Evolutionary conservation across 2,888 invertebrate species (phyloP).

Genomic region (Prenolepis imparis): DNA sequence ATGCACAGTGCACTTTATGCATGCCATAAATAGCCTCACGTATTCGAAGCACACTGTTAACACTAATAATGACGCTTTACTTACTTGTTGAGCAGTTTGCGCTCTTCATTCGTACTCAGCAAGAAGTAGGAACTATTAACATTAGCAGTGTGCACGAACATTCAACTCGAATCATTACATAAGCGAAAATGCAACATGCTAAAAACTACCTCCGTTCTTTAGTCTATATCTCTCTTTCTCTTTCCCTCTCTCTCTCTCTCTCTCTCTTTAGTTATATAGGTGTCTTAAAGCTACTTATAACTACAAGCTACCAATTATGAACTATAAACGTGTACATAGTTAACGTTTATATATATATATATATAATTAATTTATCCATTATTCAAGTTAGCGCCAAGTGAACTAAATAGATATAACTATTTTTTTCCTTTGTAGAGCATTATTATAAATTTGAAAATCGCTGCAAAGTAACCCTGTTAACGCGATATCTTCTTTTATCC

Average conservation of each 20-base stretch:
- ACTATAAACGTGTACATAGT: not conserved
- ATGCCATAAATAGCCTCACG: constrained; percentile 9
- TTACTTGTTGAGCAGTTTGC: not conserved
- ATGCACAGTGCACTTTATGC: not conserved
- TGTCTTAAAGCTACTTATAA: not conserved
- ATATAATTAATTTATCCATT: not conserved
- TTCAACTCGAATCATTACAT: not conserved
- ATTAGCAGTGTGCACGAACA: not conserved
- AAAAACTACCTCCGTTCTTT: not conserved
- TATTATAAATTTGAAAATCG: not conserved
- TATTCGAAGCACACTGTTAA: constrained; percentile 20
- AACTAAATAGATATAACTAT: constrained; percentile 9
- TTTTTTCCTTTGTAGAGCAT: not conserved
- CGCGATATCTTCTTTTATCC: not conserved
- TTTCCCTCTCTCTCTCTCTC: not conserved
- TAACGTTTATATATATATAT: no score
- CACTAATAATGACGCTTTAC: constrained; percentile 22
- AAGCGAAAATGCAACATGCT: not conserved
- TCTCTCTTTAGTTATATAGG: constrained; percentile 9
- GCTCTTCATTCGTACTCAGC: constrained; percentile 5
- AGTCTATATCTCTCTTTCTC: not conserved
- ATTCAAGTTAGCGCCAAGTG: not conserved
- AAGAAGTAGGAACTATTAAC: constrained; percentile 6
- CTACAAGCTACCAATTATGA: not conserved
- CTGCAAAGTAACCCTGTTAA: not conserved